Evolutionary conservation across 2,113 vertebrate genomes (phyloP), one percentile per base, ranked within the genome.

Genomic region (Stegastes partitus): DNA sequence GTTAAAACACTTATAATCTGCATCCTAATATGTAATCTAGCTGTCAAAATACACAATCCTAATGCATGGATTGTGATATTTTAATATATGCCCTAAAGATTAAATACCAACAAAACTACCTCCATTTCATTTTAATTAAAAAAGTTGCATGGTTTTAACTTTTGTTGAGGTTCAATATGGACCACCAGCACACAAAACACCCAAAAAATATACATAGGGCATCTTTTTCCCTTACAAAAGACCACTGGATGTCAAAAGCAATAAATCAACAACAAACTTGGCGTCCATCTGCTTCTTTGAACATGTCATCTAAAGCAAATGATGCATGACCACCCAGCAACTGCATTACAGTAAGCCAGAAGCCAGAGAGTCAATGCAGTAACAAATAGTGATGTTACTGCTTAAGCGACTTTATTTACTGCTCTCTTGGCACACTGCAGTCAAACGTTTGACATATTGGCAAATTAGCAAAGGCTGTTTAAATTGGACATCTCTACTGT

Each of bases 271-370:
- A 21, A 57, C 15, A 68, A 68, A 69, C 31, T 54, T 68, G 59
- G 45, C n/a, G 7, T 81, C 75, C 42, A 61, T 70, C 3, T 64
- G 72, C 61, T 79, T 68, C 72, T 85, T 74, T 76, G 72, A 89
- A 59, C 51, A 68, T 62, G 28, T 85, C 71, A 72, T 85, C 62
- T 68, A 86, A 25, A 82, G 45, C 54, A 79, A 84, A 68, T 76
- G 22, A 70, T 26, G 22, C 50, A 72, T 87, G 77, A 73, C 79
- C 64, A 82, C 79, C 75, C 75, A 70, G 50, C 58, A 63, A 49
- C 45, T 69, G 11, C 45, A 51, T 44, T 47, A 73, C 4, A 11
- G 56, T 21, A 9, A 44, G 57, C 28, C 77, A 34, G 26, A 68
- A 71, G 57, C 28, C 77, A 34, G 26, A 68, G 68, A 66, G 58